Percentiles rank a stretch among this genome's conserved stretches.
Evolutionary conservation across 1,140 invertebrate genomes (phyloP).

Genomic region (Hermetia illucens): DNA sequence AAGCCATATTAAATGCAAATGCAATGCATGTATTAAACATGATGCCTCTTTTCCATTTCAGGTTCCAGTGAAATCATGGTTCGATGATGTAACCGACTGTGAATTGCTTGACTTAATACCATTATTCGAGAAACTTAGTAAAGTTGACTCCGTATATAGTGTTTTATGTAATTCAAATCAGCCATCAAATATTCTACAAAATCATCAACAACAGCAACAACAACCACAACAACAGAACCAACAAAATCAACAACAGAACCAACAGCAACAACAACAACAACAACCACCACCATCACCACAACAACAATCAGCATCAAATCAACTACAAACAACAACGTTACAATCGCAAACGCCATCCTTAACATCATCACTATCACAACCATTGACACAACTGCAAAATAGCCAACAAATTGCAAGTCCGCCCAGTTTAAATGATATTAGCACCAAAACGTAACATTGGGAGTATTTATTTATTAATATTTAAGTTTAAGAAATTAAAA

Average conservation of each 20-base stretch:
- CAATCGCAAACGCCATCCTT: conserved; percentile 9
- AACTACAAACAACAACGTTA: conserved; percentile 12
- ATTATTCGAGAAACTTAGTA: conserved; percentile 88
- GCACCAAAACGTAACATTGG: conserved; percentile 32
- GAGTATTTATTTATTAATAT: conserved; percentile 33
- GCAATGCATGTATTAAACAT: no score
- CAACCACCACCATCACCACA: conserved; percentile 11
- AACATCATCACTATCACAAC: conserved; percentile 6
- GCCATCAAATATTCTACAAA: conserved; percentile 46
- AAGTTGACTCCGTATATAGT: conserved; percentile 86
- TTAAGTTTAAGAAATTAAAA: conserved; percentile 12
- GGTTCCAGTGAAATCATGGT: conserved; percentile 96
- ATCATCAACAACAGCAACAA: conserved; percentile 18
- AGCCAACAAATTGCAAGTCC: conserved; percentile 20
- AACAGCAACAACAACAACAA: conserved; percentile 25
- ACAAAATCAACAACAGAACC: conserved; percentile 27
- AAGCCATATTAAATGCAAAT: no score
- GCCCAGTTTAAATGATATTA: conserved; percentile 28
- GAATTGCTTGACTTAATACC: conserved; percentile 90
- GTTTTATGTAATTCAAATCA: conserved; percentile 79
- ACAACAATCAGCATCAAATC: conserved; percentile 10
- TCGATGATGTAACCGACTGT: conserved; percentile 91
- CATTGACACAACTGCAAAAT: no score
- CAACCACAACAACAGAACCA: conserved; percentile 21
- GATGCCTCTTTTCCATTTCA: conserved; percentile 35